Base-by-base conservation (phyloP, 2,113 vertebrate species). In the Calyptomena viridis region DNA sequence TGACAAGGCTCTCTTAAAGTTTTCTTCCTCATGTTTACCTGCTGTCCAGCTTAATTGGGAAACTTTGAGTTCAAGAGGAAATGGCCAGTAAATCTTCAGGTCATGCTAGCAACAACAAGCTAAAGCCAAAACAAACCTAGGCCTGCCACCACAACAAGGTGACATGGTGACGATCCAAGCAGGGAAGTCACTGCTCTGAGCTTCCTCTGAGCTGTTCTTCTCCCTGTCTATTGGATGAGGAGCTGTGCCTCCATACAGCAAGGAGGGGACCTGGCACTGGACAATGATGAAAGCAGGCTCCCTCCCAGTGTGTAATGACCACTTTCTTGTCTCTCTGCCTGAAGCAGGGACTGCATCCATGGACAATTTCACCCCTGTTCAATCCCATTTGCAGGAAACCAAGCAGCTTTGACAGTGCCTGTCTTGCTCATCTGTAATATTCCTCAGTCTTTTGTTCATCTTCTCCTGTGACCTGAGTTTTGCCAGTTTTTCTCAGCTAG, bases 11-110 rank as follows among this genome's bases (percentile, higher is more conserved):
- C n/a, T 93, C 88, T 87, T 95, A 84, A 89, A 94, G 40, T 72
- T 78, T 93, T 93, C 73, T 94, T 75, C 80, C 92, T 92, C 49
- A 52, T 96, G 88, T 93, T 95, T 96, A 97, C 96, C 93, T 96
- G 93, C 88, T 93, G 56, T 92, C 83, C 49, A 0, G 64, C 69
- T 92, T 89, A 84, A 94, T 64, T 84, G 93, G 88, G 85, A 97
- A 94, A 96, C 73, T 94, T 62, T 87, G 66, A 94, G 85, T 95
- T 90, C 85, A 84, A 17, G 63, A 85, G 90, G 88, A 96, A 95
- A 86, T 44, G 39, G 75, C 88, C 87, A 77, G 90, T 67, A 94
- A 95, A 46, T 22, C 37, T 93, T 78, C 83, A 93, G 85, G 90
- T 94, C 72, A 63, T 0, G 1, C 75, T 91, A 90, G 79, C 80